Evolutionary conservation across 1,140 invertebrate genomes (phyloP).

Genomic region (Capitella teleta): DNA sequence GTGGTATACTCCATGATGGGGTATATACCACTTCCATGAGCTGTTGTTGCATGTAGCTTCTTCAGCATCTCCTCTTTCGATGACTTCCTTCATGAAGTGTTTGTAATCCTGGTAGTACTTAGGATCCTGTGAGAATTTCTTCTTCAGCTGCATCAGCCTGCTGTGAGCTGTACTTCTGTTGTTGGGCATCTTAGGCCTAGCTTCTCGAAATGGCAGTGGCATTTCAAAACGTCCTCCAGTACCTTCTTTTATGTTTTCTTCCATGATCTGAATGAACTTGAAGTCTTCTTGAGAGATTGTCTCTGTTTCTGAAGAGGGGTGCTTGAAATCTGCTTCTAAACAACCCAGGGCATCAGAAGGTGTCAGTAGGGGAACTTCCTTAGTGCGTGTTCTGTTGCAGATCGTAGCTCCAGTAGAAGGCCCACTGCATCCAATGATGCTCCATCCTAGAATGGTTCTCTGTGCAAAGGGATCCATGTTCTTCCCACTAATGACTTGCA

Average conservation of each 20-base stretch:
- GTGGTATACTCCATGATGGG: conserved; percentile 16
- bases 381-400: too few species aligned
- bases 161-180: not conserved
- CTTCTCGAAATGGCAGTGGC: conserved; percentile 1
- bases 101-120: not conserved
- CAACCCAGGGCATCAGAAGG: not conserved
- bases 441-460: not conserved
- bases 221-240: not conserved
- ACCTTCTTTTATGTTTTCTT: not conserved
- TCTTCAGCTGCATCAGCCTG: not conserved
- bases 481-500: not conserved
- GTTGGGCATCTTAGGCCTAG: conserved; percentile 3
- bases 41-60: not conserved
- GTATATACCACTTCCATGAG: too few species aligned
- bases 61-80: not conserved
- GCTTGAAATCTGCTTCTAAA: conserved; percentile 1
- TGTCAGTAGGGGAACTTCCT: not conserved
- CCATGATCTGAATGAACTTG: conserved; percentile 1
- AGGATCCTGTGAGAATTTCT: not conserved
- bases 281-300: not conserved
- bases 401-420: too few species aligned
- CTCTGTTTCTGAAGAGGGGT: not conserved
- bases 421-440: not conserved
- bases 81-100: not conserved
- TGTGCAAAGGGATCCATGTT: not conserved